Evolutionary conservation across 2,797 vertebrate species (phyloP).

Genomic region (Scomberomorus guttatus): DNA sequence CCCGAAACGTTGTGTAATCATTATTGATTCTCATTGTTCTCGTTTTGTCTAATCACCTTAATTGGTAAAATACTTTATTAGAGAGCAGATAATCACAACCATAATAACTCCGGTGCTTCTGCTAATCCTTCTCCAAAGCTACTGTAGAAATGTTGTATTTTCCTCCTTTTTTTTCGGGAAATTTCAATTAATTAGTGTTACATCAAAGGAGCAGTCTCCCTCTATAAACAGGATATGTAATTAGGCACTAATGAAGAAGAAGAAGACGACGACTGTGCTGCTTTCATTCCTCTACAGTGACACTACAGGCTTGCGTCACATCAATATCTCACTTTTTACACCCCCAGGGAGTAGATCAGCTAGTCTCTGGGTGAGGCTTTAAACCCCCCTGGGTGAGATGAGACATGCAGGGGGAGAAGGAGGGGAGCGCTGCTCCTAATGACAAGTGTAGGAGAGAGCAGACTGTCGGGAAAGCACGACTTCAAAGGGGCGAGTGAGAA

Average conservation of each 20-base stretch:
- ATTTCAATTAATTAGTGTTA: constrained; percentile 73
- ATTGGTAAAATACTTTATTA: constrained; percentile 60
- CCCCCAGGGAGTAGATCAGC: constrained; percentile 59
- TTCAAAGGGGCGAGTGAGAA: constrained; percentile 68
- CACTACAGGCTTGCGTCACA: constrained; percentile 55
- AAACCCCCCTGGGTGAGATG: constrained; percentile 49
- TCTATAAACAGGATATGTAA: constrained; percentile 72
- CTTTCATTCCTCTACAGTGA: constrained; percentile 57
- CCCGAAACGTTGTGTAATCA: constrained; percentile 47
- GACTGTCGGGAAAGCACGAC: constrained; percentile 59
- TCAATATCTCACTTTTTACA: constrained; percentile 55
- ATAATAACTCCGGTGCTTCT: constrained; percentile 50
- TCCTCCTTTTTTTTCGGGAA: constrained; percentile 25
- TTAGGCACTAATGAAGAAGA: constrained; percentile 67
- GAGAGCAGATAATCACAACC: constrained; percentile 60
- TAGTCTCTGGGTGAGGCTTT: constrained; percentile 62
- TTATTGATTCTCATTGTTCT: constrained; percentile 62
- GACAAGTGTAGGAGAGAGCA: constrained; percentile 66
- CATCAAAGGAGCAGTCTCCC: constrained; percentile 70
- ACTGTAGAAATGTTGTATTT: constrained; percentile 46
- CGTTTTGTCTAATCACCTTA: constrained; percentile 63
- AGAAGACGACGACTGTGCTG: constrained; percentile 45
- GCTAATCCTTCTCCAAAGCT: constrained; percentile 66
- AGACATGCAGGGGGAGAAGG: constrained; percentile 36
- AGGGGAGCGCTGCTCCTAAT: constrained; percentile 49